These are phyloP conservation scores for Augochlorella aurata DNA, from an alignment of 2,888 invertebrate species.

Conservation along the genomic window DNA sequence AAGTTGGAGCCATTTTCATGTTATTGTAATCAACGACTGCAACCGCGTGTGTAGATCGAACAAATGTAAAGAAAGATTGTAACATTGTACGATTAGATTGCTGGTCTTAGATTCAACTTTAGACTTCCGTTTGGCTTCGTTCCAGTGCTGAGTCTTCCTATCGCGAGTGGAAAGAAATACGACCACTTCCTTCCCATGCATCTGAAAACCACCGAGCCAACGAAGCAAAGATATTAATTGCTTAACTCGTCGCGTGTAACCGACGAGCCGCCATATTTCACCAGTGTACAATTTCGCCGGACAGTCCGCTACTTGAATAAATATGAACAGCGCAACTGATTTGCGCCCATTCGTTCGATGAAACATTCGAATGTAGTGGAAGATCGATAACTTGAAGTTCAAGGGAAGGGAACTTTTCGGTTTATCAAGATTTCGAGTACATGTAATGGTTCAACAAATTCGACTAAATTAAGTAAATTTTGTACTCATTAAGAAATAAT, in stretches of 20 bases:
- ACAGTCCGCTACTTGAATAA: neutral
- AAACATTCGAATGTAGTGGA: neutral
- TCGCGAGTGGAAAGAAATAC: conserved; percentile 43
- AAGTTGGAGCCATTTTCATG: too few species aligned
- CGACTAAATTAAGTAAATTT: too few species aligned
- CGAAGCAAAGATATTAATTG: conserved; percentile 19
- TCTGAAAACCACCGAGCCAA: conserved; percentile 22
- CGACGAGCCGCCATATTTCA: neutral
- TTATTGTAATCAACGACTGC: too few species aligned
- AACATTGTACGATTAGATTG: conserved; percentile 1
- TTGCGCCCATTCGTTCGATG: neutral
- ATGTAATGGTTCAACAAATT: too few species aligned
- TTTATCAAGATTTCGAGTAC: too few species aligned
- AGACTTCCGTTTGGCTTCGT: conserved; percentile 22
- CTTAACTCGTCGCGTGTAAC: neutral
- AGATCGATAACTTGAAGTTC: too few species aligned
- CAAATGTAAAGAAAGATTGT: neutral
- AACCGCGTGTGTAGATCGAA: neutral
- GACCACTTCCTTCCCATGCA: conserved; percentile 42
- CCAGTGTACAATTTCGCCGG: neutral
- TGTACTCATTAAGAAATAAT: too few species aligned
- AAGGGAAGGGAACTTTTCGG: too few species aligned
- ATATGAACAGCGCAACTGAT: neutral
- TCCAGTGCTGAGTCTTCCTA: conserved; percentile 29
- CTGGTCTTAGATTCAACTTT: conserved; percentile 12